Base-by-base conservation (phyloP, 2,113 vertebrate species). In the Callochromis pleurospilus region DNA sequence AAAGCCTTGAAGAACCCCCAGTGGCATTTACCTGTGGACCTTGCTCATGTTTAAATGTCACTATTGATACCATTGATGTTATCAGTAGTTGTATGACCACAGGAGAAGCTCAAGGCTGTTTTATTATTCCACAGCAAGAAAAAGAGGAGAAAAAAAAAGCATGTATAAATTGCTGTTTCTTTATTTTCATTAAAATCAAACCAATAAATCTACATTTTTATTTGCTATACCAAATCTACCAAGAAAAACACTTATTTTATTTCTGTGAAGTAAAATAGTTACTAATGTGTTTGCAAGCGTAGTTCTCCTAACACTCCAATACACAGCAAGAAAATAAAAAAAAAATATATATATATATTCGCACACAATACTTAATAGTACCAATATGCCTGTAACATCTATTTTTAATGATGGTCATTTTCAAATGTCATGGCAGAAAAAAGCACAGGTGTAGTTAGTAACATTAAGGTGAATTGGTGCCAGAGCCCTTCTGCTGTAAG, bases 41-140 rank as follows among this genome's bases (percentile, higher is more conserved):
- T 83, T 82, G 79, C 83, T 89, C 86, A 88, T 60, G 81, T 80
- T 90, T 87, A 93, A 94, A 93, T 93, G 94, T 91, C 91, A 91
- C 60, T 58, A 85, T 92, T 49, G 79, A 91, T 85, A 80, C 12
- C 40, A 92, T 83, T 90, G 93, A 94, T 89, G 14, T 33, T 75
- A 31, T 68, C 60, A 38, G 19, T 68, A 38, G 33, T 68, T 68
- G 60, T 68, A 38, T 38, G 65, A 81, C 81, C 19, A 31, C 53
- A 62, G 60, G 14, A 80, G 60, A 87, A 83, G 60, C 47, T 81
- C 6, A 3, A 77, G 5, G 70, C 9, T 62, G 90, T 89, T 88
- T 84, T 51, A 26, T 89, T 77, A 85, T 70, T 80, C 33, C 15
- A 77, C 55, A 75, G 31, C 12, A 45, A 73, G 65, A 51, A 31